Conservation (phyloP, 2,113 vertebrate genomes). For the Colinus virginianus region DNA sequence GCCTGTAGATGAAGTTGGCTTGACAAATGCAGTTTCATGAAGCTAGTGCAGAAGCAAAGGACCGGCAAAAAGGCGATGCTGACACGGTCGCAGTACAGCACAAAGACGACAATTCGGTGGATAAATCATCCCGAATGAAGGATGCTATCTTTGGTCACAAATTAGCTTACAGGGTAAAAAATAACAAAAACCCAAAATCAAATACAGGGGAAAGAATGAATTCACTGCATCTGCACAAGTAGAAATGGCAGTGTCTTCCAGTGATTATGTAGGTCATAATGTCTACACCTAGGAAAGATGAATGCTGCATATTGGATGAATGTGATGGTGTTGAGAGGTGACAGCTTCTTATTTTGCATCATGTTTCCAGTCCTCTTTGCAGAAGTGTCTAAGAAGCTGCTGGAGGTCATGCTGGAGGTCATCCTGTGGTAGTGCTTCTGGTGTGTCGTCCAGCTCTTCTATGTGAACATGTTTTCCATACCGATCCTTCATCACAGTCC, state of each 20-base stretch:
- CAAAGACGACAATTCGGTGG: constrained; percentile 63
- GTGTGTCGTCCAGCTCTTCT: constrained; percentile 89
- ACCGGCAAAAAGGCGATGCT: constrained; percentile 29
- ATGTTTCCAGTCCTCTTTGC: constrained; percentile 77
- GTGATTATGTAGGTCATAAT: constrained; percentile 10
- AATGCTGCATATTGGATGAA: constrained; percentile 39
- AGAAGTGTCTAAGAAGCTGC: constrained; percentile 89
- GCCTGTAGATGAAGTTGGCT: constrained; percentile 77
- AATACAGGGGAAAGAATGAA: constrained; percentile 16
- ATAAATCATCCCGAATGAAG: constrained; percentile 74
- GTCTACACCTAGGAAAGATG: constrained; percentile 14
- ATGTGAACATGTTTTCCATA: constrained; percentile 85
- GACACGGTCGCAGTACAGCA: constrained; percentile 60
- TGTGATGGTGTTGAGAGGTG: constrained; percentile 60
- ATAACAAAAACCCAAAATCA: constrained; percentile 43
- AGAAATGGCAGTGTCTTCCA: constrained; percentile 64
- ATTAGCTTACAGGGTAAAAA: constrained; percentile 79
- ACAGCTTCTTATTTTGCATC: constrained; percentile 77
- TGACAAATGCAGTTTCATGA: constrained; percentile 8
- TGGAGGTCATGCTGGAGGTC: constrained; percentile 91
- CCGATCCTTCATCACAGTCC: constrained; percentile 92
- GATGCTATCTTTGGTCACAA: constrained; percentile 96
- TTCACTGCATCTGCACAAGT: constrained; percentile 55
- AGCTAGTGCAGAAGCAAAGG: constrained; percentile 68
- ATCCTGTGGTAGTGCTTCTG: constrained; percentile 84